Conservation (phyloP, 2,797 vertebrate species). For the Ibycter americanus region DNA sequence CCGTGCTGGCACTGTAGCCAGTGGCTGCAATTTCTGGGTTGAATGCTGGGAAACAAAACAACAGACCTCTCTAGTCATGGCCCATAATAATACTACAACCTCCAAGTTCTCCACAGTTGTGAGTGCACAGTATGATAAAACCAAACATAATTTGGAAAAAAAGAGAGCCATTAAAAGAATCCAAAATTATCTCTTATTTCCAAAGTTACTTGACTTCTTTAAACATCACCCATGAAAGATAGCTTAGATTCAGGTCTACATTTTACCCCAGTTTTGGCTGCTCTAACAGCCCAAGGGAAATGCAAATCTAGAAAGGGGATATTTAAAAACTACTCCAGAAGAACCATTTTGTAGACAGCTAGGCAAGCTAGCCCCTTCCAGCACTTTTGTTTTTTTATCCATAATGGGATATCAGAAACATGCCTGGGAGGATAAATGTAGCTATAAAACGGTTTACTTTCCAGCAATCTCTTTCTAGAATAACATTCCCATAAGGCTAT, state of each 20-base stretch:
- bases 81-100: not conserved
- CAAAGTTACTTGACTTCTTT: not conserved
- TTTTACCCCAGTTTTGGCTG: not conserved
- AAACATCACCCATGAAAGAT: not conserved
- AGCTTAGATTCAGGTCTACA: not conserved
- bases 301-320: not conserved
- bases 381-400: no score
- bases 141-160: no score
- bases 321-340: not conserved
- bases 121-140: not conserved
- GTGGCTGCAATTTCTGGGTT: not conserved
- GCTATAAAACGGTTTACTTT: not conserved
- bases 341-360: not conserved
- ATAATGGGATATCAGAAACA: not conserved
- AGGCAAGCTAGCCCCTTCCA: not conserved
- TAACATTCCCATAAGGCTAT: not conserved
- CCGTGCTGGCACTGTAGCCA: not conserved
- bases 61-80: not conserved
- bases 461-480: not conserved
- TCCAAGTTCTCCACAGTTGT: rapidly evolving
- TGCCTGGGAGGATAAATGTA: not conserved
- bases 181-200: not conserved
- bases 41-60: not conserved
- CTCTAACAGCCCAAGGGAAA: not conserved
- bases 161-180: not conserved